These are phyloP conservation scores for Orgyia antiqua DNA, from an alignment of 2,888 invertebrate species.

Conservation along the genomic window DNA sequence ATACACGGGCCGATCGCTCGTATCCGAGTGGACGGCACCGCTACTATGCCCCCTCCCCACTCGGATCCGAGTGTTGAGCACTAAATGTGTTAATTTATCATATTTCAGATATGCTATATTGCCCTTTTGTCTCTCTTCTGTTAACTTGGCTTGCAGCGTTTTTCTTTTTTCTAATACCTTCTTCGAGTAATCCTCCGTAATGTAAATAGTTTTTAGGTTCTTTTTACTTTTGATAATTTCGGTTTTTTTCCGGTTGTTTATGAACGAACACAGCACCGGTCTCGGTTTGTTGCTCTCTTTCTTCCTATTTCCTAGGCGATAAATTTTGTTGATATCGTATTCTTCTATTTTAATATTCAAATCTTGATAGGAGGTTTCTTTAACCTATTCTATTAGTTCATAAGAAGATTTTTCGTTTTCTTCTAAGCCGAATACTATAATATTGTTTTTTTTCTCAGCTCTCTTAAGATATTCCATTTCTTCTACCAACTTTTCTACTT, in stretches of 20 bases:
- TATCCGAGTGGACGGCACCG: constrained; percentile 10
- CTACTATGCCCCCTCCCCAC: neutral
- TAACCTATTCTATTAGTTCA: constrained; percentile 15
- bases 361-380: constrained; percentile 11
- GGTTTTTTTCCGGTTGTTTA: too few relatives aligned
- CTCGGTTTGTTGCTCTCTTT: too few relatives aligned
- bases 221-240: too few relatives aligned
- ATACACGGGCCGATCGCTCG: constrained; percentile 12
- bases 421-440: constrained; percentile 17
- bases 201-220: too few relatives aligned
- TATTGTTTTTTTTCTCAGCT: constrained; percentile 16
- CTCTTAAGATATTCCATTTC: constrained; percentile 21
- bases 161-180: too few relatives aligned
- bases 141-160: too few relatives aligned
- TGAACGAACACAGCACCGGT: too few relatives aligned
- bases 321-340: constrained; percentile 19
- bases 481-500: constrained; percentile 21
- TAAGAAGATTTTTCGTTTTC: constrained; percentile 16
- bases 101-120: too few relatives aligned
- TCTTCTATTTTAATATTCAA: constrained; percentile 18
- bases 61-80: neutral
- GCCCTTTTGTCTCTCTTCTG: too few relatives aligned
- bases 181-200: too few relatives aligned
- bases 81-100: too few relatives aligned
- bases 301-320: constrained; percentile 13